Conservation (phyloP, 2,113 vertebrate species). For the Pollimyrus isidori region DNA sequence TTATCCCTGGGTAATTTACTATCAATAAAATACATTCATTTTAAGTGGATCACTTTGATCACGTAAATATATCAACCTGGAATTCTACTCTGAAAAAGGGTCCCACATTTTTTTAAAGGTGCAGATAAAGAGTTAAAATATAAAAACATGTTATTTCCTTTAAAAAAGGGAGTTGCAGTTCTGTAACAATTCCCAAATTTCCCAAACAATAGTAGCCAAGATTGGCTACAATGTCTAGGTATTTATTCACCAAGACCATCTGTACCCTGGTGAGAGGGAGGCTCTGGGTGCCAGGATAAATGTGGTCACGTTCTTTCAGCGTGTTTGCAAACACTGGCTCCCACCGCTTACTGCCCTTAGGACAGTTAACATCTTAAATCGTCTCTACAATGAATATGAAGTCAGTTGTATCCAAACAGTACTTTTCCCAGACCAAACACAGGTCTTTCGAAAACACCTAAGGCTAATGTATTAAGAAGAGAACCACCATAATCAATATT, state of each 20-base stretch:
- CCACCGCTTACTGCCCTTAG: background rate
- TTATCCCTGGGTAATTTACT: slow-evolving; percentile 10
- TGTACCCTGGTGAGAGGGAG: background rate
- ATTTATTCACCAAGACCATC: background rate
- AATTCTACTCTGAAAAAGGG: background rate
- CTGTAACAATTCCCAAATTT: background rate
- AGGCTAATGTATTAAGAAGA: slow-evolving; percentile 76
- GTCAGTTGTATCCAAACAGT: slow-evolving; percentile 15
- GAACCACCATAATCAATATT: slow-evolving; percentile 76
- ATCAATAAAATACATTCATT: slow-evolving; percentile 8
- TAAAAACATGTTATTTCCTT: background rate
- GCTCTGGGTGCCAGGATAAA: background rate
- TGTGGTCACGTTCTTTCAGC: background rate
- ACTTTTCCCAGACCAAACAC: background rate
- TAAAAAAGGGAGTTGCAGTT: background rate
- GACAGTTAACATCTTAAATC: slow-evolving; percentile 15
- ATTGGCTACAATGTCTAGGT: background rate
- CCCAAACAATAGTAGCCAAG: background rate
- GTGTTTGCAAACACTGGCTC: background rate
- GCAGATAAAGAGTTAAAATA: background rate
- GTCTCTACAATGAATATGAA: slow-evolving; percentile 17
- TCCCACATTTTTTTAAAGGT: background rate
- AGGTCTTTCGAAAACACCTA: slow-evolving; percentile 49
- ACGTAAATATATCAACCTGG: background rate
- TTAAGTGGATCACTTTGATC: background rate